Evolutionary conservation across 2,113 vertebrate species (phyloP).

Genomic region (Tetraodon nigroviridis): DNA sequence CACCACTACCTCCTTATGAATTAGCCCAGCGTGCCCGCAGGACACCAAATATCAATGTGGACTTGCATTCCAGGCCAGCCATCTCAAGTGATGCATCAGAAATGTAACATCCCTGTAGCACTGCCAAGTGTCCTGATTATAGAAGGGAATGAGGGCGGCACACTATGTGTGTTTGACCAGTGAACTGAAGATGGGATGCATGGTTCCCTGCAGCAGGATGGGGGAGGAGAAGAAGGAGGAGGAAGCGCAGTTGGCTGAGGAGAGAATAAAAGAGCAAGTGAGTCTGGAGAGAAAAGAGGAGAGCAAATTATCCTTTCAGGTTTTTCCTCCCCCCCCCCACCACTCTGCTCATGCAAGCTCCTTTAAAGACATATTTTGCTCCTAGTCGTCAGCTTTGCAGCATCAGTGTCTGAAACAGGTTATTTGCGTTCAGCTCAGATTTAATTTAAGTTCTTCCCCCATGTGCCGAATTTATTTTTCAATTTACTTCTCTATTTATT

Average conservation of each 20-base stretch:
- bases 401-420: conserved; percentile 17
- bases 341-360: conserved; percentile 17
- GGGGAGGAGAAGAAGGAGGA: conserved; percentile 14
- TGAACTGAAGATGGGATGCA: conserved; percentile 70
- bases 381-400: conserved; percentile 8
- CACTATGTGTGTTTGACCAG: conserved; percentile 71
- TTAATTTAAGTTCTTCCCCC: no score
- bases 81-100: conserved; percentile 70
- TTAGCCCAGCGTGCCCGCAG: conserved; percentile 49
- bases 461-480: no score
- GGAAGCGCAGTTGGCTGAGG: conserved; percentile 45
- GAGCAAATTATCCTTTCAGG: conserved; percentile 37
- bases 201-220: conserved; percentile 63
- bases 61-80: conserved; percentile 60
- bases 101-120: conserved; percentile 68
- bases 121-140: conserved; percentile 68
- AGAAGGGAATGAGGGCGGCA: conserved; percentile 67
- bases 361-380: neutral
- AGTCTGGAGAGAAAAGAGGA: conserved; percentile 33
- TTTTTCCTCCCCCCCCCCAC: conserved; percentile 18
- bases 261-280: conserved; percentile 40
- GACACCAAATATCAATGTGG: conserved; percentile 46
- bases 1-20: conserved; percentile 29
- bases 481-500: conserved; percentile 48
- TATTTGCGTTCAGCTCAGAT: neutral